Evolutionary conservation across 2,888 invertebrate genomes (phyloP), one percentile per base, ranked within the genome.

Genomic region (Boloria selene): DNA sequence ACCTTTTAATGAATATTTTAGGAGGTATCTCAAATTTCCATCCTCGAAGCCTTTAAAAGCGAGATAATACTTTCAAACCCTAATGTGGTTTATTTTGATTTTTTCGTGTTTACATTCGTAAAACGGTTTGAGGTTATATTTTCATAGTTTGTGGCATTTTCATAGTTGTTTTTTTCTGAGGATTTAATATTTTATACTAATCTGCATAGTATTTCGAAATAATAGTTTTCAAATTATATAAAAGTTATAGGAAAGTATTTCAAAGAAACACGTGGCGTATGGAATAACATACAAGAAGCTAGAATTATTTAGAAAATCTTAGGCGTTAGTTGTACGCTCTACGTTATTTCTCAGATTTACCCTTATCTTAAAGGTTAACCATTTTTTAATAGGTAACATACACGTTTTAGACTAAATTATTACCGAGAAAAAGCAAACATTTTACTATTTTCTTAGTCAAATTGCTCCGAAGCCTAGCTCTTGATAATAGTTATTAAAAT

Each of bases 401-500:
- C n/a, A n/a, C n/a, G n/a, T n/a, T n/a, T n/a, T n/a, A n/a, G 13
- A 16, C 31, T 17, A 59, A 17, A 49, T 13, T 59, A 17, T 49
- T 7, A 59, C 13, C 13, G 49, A 59, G 13, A 16, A 59, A 38
- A 59, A 2, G 49, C 47, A 61, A 18, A 18, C 7, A 26, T 59
- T 38, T 59, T 64, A 58, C 52, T 64, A 64, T 64, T 58, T 58
- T 64, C 45, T 47, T 58, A 17, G 31, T 58, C 18, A 58, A 64
- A 64, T 31, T 56, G 52, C 51, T 51, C 17, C 44, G 47, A 58
- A 51, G 56, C 16, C 18, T 59, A 18, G 52, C 52, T 64, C 53
- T 51, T 61, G 58, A 58, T 59, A 64, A 50, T 13, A n/a, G 67
- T 64, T 64, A 73, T 70, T 70, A 72, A 68, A n/a, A 68, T 63